Evolutionary conservation across 2,797 vertebrate species (phyloP).

Genomic region (Channa striata): DNA sequence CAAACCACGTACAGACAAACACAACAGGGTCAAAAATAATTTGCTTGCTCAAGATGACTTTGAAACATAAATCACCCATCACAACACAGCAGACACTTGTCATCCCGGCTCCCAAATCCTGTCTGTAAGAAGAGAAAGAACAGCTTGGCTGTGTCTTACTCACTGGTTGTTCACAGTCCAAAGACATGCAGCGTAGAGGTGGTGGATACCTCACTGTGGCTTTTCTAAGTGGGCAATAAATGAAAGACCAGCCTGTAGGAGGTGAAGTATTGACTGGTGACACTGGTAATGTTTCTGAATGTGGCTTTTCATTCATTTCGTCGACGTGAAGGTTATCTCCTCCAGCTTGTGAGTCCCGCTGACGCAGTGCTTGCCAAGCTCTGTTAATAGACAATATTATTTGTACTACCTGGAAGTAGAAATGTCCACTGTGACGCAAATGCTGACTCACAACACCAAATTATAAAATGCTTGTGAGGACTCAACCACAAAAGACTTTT

Average conservation of each 20-base stretch:
- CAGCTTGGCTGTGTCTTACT: constrained; percentile 17
- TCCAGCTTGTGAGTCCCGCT: constrained; percentile 54
- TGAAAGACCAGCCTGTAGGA: constrained; percentile 19
- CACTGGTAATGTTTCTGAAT: constrained; percentile 29
- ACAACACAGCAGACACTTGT: not conserved
- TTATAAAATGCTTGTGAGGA: not conserved
- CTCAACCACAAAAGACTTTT: not conserved
- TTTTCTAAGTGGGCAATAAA: constrained; percentile 19
- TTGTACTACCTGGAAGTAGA: constrained; percentile 21
- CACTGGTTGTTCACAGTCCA: constrained; percentile 16
- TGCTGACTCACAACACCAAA: constrained; percentile 44
- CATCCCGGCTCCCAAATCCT: not conserved
- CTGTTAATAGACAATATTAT: constrained; percentile 24
- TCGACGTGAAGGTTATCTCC: constrained; percentile 53
- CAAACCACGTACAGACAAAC: not conserved
- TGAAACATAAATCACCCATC: not conserved
- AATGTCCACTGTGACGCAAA: constrained; percentile 40
- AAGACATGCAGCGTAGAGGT: constrained; percentile 14
- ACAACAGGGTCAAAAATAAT: not conserved
- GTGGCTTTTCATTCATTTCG: constrained; percentile 32
- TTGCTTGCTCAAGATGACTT: not conserved
- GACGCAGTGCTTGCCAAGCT: constrained; percentile 2
- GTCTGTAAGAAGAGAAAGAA: not conserved
- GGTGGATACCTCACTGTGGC: constrained; percentile 10
- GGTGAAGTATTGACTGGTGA: constrained; percentile 33